Conservation (phyloP, 1,140 invertebrate species). For the Trichogramma pretiosum region DNA sequence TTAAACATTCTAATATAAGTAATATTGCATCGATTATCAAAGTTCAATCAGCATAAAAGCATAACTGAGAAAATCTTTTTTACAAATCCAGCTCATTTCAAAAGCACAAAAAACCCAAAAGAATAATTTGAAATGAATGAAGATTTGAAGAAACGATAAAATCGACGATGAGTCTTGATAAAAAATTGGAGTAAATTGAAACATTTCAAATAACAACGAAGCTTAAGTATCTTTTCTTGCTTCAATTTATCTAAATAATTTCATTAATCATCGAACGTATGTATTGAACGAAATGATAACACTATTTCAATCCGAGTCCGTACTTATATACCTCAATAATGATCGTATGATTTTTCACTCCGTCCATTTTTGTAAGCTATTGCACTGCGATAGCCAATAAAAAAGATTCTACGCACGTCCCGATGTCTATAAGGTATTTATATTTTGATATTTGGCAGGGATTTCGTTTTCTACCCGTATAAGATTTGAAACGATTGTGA, state of each 20-base stretch:
- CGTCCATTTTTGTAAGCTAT: slow-evolving; percentile 19
- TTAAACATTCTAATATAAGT: no score
- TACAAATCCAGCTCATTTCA: no score
- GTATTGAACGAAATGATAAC: not conserved
- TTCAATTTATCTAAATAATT: not conserved
- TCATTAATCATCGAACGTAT: not conserved
- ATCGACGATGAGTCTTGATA: no score
- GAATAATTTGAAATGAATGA: not conserved
- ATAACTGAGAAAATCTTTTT: no score
- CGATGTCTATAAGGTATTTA: slow-evolving; percentile 10
- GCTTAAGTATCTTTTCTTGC: no score
- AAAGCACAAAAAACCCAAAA: not conserved
- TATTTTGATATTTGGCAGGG: not conserved
- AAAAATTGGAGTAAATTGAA: no score
- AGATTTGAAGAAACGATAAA: not conserved
- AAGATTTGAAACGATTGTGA: not conserved
- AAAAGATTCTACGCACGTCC: slow-evolving; percentile 13
- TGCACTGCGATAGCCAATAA: slow-evolving; percentile 3
- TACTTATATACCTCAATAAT: slow-evolving; percentile 11
- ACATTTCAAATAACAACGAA: slow-evolving; percentile 1
- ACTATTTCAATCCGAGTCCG: slow-evolving; percentile 7
- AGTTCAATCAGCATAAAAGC: no score
- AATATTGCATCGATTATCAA: no score
- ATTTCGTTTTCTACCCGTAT: not conserved
- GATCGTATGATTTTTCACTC: slow-evolving; percentile 17